These are phyloP conservation scores for Chelmon rostratus DNA, from an alignment of 2,797 vertebrate genomes.

Conservation along the genomic window DNA sequence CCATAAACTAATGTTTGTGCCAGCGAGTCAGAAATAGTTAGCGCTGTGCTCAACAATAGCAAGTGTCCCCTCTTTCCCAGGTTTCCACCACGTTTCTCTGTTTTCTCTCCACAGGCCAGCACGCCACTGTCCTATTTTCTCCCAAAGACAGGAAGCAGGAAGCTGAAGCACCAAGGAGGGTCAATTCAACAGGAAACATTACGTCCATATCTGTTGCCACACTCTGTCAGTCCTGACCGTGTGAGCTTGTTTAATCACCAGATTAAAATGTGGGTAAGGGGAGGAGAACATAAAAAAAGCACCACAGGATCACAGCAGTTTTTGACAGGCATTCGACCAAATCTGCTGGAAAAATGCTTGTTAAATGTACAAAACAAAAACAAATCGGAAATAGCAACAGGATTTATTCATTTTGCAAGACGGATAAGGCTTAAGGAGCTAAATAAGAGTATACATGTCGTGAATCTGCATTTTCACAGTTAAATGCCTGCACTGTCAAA, in stretches of 20 bases:
- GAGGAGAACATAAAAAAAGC: background rate
- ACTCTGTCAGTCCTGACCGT: conserved; percentile 42
- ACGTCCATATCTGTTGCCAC: conserved; percentile 36
- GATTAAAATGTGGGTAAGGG: conserved; percentile 17
- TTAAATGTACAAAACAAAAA: conserved; percentile 9
- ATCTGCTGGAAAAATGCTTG: conserved; percentile 29
- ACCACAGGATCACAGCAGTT: conserved; percentile 27
- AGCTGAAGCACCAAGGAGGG: conserved; percentile 30
- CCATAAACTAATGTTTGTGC: conserved; percentile 49
- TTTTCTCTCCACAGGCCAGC: conserved; percentile 61
- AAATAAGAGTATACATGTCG: conserved; percentile 30
- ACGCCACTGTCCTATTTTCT: conserved; percentile 46
- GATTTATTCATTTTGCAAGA: background rate
- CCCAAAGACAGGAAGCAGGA: conserved; percentile 69
- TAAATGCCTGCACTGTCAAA: conserved; percentile 52
- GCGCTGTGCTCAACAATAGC: conserved; percentile 53
- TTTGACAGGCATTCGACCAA: conserved; percentile 13
- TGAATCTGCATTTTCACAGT: conserved; percentile 46
- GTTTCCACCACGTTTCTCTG: conserved; percentile 52
- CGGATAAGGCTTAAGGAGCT: background rate
- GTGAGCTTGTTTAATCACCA: conserved; percentile 35
- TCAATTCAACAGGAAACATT: conserved; percentile 68
- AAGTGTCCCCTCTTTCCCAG: conserved; percentile 31
- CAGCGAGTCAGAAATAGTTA: conserved; percentile 24
- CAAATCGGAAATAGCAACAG: background rate